Base-by-base conservation (phyloP, 2,797 vertebrate species). In the Coregonus suidteri region DNA sequence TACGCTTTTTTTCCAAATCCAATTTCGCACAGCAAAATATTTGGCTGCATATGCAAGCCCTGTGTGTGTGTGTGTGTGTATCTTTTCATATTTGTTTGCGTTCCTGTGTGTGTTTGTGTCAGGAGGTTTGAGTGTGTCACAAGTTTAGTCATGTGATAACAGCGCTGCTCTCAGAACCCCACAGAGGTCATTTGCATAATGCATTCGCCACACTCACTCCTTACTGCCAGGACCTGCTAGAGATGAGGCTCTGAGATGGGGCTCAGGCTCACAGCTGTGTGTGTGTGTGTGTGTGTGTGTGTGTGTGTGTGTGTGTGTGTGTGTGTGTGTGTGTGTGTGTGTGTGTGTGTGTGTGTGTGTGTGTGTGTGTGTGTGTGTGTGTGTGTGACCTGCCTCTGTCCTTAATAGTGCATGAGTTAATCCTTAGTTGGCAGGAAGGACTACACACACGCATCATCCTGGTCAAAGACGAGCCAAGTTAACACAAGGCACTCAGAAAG, bases 161-260 rank as follows among this genome's bases (percentile, higher is more conserved):
- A 80, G 66, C 41, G 82, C 79, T 77, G 76, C 77, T 78, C 7
- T 47, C 74, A 81, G 79, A 88, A 80, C 80, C 82, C 75, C 66
- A 76, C 82, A 70, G 75, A 79, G 75, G 68, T 76, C 20, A 86
- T 91, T 90, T 89, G 78, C 89, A 88, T 91, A 88, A 87, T 91
- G 84, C 86, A 90, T 90, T 90, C 80, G 87, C 83, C 83, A 82
- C 81, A 65, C 73, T 65, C 79, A 31, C 25, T 35, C 20, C 87
- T 89, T 89, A 84, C 89, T 87, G 90, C 83, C 77, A 66, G 80
- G 76, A 76, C 77, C 77, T 64, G 81, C 72, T 73, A 81, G 73
- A 85, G 85, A 87, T 82, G 81, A 83, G 54, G 59, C 76, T 70
- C 52, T 13, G 16, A 79, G 78, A 84, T 51, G 59, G 34, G 59